A percentile compares a stretch with the other conserved stretches of the same genome.
These are phyloP conservation scores for Tiliqua scincoides DNA, from an alignment of 2,113 vertebrate species.

Conservation along the genomic window DNA sequence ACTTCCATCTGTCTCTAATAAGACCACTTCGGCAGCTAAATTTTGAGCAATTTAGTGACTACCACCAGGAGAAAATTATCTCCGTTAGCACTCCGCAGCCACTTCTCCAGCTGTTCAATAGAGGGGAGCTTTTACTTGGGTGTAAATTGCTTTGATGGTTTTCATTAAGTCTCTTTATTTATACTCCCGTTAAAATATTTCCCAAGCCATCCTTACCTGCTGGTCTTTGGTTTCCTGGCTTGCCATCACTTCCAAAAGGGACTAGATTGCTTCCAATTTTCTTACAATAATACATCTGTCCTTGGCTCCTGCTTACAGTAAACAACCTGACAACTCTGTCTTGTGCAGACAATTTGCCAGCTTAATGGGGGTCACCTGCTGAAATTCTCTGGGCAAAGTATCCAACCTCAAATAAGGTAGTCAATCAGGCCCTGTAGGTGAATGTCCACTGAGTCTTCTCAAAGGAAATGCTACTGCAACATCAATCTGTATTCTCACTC, in stretches of 20 bases:
- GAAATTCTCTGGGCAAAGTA: background rate
- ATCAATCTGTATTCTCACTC: background rate
- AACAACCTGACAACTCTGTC: conserved; percentile 18
- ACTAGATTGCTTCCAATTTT: conserved; percentile 33
- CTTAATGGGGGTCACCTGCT: conserved; percentile 32
- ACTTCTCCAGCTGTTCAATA: conserved; percentile 47
- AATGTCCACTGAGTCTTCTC: background rate
- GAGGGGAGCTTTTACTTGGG: conserved; percentile 31
- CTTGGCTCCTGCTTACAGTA: conserved; percentile 36
- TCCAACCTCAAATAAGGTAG: background rate
- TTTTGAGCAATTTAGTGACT: conserved; percentile 54
- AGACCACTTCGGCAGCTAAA: conserved; percentile 28
- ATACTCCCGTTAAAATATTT: conserved; percentile 48
- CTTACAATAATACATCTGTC: conserved; percentile 57
- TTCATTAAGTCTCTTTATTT: conserved; percentile 48
- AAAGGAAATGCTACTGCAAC: background rate
- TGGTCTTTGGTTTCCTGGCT: conserved; percentile 57
- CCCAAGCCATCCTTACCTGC: conserved; percentile 47
- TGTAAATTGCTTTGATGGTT: conserved; percentile 12
- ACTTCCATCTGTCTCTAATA: conserved; percentile 46
- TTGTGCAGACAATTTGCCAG: conserved; percentile 24
- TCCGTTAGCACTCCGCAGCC: conserved; percentile 15
- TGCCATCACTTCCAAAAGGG: conserved; percentile 16
- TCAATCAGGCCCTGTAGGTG: background rate
- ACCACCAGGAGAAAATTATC: background rate